Conservation (phyloP, 2,113 vertebrate genomes). For the Alexandromys fortis region DNA sequence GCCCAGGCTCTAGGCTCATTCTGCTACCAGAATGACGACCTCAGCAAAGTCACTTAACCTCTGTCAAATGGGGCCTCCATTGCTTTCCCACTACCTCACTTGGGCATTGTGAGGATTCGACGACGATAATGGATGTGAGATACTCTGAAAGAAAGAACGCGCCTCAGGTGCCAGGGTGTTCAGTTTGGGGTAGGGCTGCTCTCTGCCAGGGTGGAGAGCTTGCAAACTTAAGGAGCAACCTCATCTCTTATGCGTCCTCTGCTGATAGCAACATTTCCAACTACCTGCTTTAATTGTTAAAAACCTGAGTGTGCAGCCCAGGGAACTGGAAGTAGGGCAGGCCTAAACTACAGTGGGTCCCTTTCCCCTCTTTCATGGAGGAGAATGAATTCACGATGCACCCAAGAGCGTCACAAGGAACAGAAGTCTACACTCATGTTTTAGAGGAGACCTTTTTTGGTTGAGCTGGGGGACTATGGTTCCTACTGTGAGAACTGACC, state of each 20-base stretch:
- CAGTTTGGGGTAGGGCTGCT: constrained; percentile 60
- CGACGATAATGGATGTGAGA: constrained; percentile 12
- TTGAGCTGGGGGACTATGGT: rapidly evolving
- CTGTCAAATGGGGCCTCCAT: constrained; percentile 50
- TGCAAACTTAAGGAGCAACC: constrained; percentile 59
- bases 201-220: constrained; percentile 51
- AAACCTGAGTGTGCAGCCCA: constrained; percentile 63
- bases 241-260: constrained; percentile 49
- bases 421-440: background rate
- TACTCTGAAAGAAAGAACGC: background rate
- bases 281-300: constrained; percentile 81
- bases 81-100: constrained; percentile 50
- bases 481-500: background rate
- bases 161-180: background rate
- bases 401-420: background rate
- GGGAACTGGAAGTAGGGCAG: constrained; percentile 69
- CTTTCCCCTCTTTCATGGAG: background rate
- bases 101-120: constrained; percentile 29
- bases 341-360: background rate
- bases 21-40: constrained; percentile 49
- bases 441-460: too few species aligned
- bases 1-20: background rate
- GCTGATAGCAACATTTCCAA: constrained; percentile 62
- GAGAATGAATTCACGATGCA: constrained; percentile 69
- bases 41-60: constrained; percentile 69